Evolutionary conservation across 1,140 invertebrate species (phyloP).

Genomic region (Stegodyphus dumicola): DNA sequence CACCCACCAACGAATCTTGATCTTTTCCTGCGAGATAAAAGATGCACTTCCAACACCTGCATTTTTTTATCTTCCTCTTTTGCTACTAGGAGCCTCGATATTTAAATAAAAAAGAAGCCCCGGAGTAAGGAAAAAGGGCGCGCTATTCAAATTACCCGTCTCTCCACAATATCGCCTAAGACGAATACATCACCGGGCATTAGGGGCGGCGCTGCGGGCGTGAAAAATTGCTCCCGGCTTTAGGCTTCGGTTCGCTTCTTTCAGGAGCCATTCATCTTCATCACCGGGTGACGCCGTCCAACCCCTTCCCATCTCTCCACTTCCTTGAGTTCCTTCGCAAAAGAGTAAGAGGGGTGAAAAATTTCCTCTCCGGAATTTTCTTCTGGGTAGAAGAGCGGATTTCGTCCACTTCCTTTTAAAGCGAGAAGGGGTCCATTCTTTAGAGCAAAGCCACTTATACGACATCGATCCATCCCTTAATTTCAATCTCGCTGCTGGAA

Average conservation of each 20-base stretch:
- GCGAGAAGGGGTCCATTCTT: conserved; percentile 21
- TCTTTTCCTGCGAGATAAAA: conserved; percentile 54
- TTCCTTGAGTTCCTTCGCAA: background rate
- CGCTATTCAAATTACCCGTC: conserved; percentile 58
- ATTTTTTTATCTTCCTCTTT: conserved; percentile 19
- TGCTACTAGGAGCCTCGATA: background rate
- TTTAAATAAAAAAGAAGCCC: conserved; percentile 36
- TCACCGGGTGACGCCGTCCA: conserved; percentile 50
- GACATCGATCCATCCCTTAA: conserved; percentile 41
- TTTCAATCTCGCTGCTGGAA: conserved; percentile 45
- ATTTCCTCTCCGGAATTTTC: conserved; percentile 40
- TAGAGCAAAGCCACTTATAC: conserved; percentile 55
- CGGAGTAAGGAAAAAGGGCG: conserved; percentile 14
- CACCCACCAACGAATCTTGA: conserved; percentile 37
- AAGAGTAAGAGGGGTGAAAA: background rate
- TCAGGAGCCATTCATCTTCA: conserved; percentile 54
- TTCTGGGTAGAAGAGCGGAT: conserved; percentile 34
- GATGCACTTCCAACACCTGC: conserved; percentile 17
- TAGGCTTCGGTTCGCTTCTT: conserved; percentile 26
- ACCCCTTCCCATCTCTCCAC: background rate
- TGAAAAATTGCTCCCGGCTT: conserved; percentile 58
- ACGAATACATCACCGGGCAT: conserved; percentile 59
- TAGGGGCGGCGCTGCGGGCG: conserved; percentile 56
- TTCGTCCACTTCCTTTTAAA: conserved; percentile 56
- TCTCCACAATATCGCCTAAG: conserved; percentile 55